phyloP scores from a whole-genome alignment of 2,113 vertebrate genomes.

The Datnioides undecimradiatus region DNA sequence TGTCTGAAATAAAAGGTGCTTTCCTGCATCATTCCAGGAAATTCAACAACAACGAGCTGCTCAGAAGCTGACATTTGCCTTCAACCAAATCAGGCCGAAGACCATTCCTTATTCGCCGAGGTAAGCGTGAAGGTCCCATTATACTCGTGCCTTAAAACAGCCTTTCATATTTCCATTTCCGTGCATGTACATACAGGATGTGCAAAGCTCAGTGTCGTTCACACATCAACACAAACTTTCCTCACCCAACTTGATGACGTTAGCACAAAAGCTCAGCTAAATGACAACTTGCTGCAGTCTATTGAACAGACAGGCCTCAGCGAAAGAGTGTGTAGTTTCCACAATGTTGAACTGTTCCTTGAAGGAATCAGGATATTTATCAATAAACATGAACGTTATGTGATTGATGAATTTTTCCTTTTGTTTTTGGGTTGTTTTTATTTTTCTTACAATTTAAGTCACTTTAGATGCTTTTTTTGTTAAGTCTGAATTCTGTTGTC shows the following conservation, averaged over 20 bases:
- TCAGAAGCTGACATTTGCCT: conserved; percentile 98
- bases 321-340: too few species aligned
- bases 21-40: conserved; percentile 85
- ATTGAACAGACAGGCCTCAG: background rate
- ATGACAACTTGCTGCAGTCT: background rate
- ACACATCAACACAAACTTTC: background rate
- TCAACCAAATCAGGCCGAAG: conserved; percentile 98
- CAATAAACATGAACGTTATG: background rate
- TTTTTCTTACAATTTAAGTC: too few species aligned
- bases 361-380: background rate
- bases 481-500: background rate
- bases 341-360: background rate
- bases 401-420: background rate
- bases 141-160: too few species aligned
- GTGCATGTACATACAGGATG: background rate
- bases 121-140: too few species aligned
- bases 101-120: conserved; percentile 97
- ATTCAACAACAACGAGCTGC: conserved; percentile 98
- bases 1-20: background rate
- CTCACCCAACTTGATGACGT: background rate
- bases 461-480: background rate
- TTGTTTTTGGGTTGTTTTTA: background rate
- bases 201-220: background rate
- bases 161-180: background rate
- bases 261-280: background rate